Conservation (phyloP, 2,888 invertebrate genomes). For the Drosophila atroscutellata region DNA sequence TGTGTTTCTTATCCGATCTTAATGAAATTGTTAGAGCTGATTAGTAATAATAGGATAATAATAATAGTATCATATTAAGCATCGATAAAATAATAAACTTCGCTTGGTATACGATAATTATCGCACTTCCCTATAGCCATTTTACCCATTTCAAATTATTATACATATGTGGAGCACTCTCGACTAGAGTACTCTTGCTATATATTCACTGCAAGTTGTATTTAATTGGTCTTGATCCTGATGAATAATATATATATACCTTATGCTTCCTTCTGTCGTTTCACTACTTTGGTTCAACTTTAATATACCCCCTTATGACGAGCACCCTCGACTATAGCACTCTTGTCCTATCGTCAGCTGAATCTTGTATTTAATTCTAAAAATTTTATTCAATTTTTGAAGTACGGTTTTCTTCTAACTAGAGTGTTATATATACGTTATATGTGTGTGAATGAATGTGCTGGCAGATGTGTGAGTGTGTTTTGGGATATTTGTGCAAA, state of each 20-base stretch:
- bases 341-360: not conserved
- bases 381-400: too few relatives aligned
- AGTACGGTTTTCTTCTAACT: not conserved
- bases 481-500: constrained; percentile 45
- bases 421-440: not conserved
- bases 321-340: not conserved
- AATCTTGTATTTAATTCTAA: not conserved
- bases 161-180: not conserved
- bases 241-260: not conserved
- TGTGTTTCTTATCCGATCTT: not conserved
- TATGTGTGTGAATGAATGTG: not conserved
- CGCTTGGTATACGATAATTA: not conserved
- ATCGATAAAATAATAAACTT: not conserved
- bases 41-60: not conserved
- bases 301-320: too few relatives aligned
- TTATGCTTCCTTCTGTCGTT: too few relatives aligned
- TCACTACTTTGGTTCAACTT: too few relatives aligned
- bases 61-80: not conserved
- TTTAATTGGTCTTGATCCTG: not conserved
- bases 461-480: constrained; percentile 15
- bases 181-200: not conserved
- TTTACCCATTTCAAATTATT: not conserved
- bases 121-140: too few relatives aligned
- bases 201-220: not conserved
- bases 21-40: not conserved